Evolutionary conservation across 2,888 invertebrate species (phyloP).

Genomic region (Nemoura dubitans): DNA sequence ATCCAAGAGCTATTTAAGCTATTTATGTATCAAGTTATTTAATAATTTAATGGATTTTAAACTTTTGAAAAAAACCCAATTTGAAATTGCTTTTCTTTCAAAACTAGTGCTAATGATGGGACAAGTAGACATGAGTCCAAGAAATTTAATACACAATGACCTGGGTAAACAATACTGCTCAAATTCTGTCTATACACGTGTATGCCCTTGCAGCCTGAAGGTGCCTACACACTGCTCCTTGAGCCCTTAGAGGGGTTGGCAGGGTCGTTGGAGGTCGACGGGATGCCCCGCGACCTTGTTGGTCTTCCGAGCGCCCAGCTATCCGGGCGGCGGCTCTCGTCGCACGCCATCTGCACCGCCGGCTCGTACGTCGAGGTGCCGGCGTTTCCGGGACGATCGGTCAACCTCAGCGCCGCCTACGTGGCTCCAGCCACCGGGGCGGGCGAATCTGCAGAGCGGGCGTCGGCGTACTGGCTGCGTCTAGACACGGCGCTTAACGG

Average conservation of each 20-base stretch:
- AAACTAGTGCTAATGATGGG: too few relatives aligned
- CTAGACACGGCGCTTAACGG: neutral
- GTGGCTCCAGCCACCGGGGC: neutral
- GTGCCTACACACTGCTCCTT: neutral
- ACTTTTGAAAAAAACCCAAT: too few relatives aligned
- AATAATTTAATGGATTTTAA: too few relatives aligned
- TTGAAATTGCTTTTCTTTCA: too few relatives aligned
- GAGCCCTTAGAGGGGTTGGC: neutral
- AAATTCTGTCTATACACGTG: neutral
- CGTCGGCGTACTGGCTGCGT: neutral
- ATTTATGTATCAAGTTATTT: too few relatives aligned
- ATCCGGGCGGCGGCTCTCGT: neutral
- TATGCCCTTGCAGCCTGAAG: neutral
- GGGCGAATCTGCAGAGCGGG: neutral
- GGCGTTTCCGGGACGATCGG: neutral
- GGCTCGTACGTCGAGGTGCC: neutral
- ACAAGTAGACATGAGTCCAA: too few relatives aligned
- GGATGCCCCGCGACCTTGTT: neutral
- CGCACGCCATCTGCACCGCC: constrained; percentile 9
- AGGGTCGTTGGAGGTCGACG: neutral
- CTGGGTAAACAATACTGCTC: too few relatives aligned
- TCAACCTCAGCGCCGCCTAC: neutral
- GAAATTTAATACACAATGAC: too few relatives aligned
- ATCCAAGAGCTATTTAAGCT: too few relatives aligned
- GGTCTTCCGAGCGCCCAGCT: neutral